Conservation (phyloP, 2,888 invertebrate species). For the Reticulitermes lucifugus region DNA sequence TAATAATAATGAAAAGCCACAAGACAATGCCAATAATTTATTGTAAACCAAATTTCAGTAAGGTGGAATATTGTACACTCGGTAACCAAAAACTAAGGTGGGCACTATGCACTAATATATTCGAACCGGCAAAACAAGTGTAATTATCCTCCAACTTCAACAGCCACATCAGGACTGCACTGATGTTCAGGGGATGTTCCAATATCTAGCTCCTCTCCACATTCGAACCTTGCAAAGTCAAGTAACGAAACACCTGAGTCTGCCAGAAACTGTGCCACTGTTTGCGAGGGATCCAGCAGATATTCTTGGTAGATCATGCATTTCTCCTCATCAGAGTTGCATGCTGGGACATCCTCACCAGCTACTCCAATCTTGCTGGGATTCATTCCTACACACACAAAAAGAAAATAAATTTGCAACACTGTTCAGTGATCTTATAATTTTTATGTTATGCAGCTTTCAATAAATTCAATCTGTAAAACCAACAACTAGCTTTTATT, state of each 20-base stretch:
- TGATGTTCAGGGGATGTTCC: not conserved
- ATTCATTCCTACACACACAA: conserved; percentile 72
- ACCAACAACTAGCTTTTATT: too few species aligned
- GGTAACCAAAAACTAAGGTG: too few species aligned
- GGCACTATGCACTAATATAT: not conserved
- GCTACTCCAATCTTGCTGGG: conserved; percentile 85
- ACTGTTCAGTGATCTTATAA: too few species aligned
- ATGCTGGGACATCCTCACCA: conserved; percentile 72
- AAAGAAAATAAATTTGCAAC: too few species aligned
- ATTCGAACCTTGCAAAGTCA: conserved; percentile 89
- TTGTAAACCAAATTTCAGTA: not conserved
- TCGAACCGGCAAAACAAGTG: not conserved
- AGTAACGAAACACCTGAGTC: conserved; percentile 69
- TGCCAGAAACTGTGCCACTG: conserved; percentile 78
- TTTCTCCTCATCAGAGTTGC: conserved; percentile 80
- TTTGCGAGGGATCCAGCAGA: conserved; percentile 79
- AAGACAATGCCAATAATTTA: not conserved
- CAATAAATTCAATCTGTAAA: too few species aligned
- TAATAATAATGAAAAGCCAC: too few species aligned
- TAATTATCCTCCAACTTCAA: conserved; percentile 37
- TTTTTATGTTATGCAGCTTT: too few species aligned
- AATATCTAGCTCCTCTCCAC: conserved; percentile 73
- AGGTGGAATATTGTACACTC: not conserved
- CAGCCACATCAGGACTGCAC: conserved; percentile 21
- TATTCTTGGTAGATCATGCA: conserved; percentile 90